Base-by-base conservation (phyloP, 2,113 vertebrate species). In the Gavialis gangeticus region DNA sequence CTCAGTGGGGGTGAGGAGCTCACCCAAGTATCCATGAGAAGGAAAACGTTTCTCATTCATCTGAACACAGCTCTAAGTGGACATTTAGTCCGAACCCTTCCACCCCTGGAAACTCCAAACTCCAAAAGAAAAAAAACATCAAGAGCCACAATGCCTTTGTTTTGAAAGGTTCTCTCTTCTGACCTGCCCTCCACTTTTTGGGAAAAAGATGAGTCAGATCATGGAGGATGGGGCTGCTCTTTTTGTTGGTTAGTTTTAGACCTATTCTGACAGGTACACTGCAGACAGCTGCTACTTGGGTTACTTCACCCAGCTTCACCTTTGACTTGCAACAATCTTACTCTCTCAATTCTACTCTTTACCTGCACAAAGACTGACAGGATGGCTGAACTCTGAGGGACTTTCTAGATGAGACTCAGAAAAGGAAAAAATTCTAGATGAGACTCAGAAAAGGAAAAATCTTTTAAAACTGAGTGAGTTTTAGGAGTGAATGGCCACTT, bases 101-200 rank as follows among this genome's bases (percentile, higher is more conserved):
- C 4, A 0, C 24, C 59, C 79, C 77, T 46, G 6, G 69, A 71
- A 79, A 67, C 88, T 2, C 6, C 3, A 17, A 17, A 2, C 10
- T 67, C 71, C 83, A 19, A 76, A 82, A 79, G 0, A 15, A 82
- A 30, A 62, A 80, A 79, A 6, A 37, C 12, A 90, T 59, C 62
- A n/a, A 84, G 90, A 82, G 16, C 13, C 22, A 1, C 4, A 21
- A 55, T 0, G 0, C 2, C 60, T 76, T 77, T 25, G 28, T 67
- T 88, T 87, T 60, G 57, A 22, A 46, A 37, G 7, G 30, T 10
- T 54, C 82, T 60, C 30, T 88, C 54, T 90, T 81, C 56, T 46
- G 30, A 59, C 12, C 28, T 34, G 16, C 56, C 12, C 82, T 86
- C 81, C 63, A 37, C 82, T 90, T 22, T 37, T 73, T 13, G 46